Conservation (phyloP, 2,113 vertebrate species). For the Ascaphus truei region DNA sequence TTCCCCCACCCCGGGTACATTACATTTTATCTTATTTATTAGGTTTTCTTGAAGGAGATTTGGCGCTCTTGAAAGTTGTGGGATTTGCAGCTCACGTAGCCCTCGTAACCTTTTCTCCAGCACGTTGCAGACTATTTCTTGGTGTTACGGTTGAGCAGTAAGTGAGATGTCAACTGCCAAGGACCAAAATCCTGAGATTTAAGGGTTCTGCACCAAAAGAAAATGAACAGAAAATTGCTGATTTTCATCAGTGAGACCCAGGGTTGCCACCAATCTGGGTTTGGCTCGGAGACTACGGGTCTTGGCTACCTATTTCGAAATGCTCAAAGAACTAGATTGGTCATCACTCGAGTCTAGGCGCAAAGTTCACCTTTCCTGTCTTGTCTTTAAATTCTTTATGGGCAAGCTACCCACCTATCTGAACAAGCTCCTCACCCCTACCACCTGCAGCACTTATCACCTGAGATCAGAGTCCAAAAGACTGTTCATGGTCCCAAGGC, state of each 20-base stretch:
- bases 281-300: too few species aligned
- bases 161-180: slow-evolving; percentile 12
- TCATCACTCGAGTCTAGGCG: too few species aligned
- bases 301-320: too few species aligned
- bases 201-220: background rate
- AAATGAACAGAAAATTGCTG: background rate
- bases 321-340: too few species aligned
- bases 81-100: slow-evolving; percentile 3
- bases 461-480: too few species aligned
- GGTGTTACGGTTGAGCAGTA: background rate
- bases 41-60: slow-evolving; percentile 15
- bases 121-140: slow-evolving; percentile 3
- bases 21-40: slow-evolving; percentile 20
- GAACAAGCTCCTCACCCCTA: too few species aligned
- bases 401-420: too few species aligned
- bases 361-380: too few species aligned
- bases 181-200: slow-evolving; percentile 9
- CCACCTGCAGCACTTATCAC: too few species aligned
- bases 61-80: background rate
- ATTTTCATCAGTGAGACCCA: background rate
- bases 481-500: too few species aligned
- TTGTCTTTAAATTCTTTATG: too few species aligned
- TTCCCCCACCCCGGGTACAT: background rate
- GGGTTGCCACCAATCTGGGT: too few species aligned
- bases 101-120: slow-evolving; percentile 9